Evolutionary conservation across 2,888 invertebrate genomes (phyloP).

Genomic region (Cheilosia pagana): DNA sequence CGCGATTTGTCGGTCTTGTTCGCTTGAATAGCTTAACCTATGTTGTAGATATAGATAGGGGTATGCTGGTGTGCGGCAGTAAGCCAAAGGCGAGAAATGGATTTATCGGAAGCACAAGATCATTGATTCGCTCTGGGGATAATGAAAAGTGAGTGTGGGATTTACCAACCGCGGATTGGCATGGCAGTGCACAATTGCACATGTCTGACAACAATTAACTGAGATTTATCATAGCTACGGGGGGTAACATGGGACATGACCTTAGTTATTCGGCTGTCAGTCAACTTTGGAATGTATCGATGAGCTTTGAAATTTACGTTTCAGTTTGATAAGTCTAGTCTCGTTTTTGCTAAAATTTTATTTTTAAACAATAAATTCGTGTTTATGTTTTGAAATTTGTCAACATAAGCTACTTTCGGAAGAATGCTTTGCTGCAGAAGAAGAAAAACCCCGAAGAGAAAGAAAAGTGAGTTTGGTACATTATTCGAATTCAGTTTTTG

Average conservation of each 20-base stretch:
- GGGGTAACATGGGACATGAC: neutral
- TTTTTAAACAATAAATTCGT: slow-evolving; percentile 14
- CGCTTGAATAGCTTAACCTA: slow-evolving; percentile 8
- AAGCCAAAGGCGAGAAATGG: slow-evolving; percentile 49
- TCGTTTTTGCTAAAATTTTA: neutral
- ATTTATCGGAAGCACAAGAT: slow-evolving; percentile 60
- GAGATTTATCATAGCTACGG: slow-evolving; percentile 38
- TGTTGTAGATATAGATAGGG: neutral
- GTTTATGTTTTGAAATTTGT: slow-evolving; percentile 22
- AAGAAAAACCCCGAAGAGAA: neutral
- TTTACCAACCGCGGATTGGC: too few species aligned
- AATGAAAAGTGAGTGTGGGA: slow-evolving; percentile 52
- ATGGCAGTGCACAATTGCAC: slow-evolving; percentile 25
- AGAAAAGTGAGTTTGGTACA: slow-evolving; percentile 30
- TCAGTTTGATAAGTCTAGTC: neutral
- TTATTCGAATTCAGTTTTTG: neutral
- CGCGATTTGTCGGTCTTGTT: slow-evolving; percentile 58
- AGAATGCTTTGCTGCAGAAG: slow-evolving; percentile 21
- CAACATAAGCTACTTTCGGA: neutral
- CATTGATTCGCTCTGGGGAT: slow-evolving; percentile 56
- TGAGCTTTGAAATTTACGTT: slow-evolving; percentile 22
- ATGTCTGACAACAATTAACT: slow-evolving; percentile 38
- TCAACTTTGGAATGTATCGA: slow-evolving; percentile 23
- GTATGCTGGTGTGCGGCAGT: neutral
- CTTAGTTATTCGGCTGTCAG: neutral